Base-by-base conservation (phyloP, 2,797 vertebrate species). In the Muraenolepis orangiensis region DNA sequence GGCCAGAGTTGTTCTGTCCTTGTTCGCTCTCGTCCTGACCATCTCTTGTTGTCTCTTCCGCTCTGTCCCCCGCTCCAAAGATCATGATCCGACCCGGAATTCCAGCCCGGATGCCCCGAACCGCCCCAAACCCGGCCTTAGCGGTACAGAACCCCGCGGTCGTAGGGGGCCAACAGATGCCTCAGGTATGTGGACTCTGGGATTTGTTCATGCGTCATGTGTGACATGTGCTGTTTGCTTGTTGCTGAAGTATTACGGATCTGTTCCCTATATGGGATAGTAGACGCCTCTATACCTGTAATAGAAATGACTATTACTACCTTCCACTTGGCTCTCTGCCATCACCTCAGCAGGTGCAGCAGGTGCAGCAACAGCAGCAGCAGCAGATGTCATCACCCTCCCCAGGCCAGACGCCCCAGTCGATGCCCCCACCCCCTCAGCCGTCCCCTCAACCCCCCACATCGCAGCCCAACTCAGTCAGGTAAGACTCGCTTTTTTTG, bases 361-460 rank as follows among this genome's bases (percentile, higher is more conserved):
- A 91, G 85, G 80, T 92, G 93, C 82, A 91, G 88, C 26, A 82
- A 0, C 95, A 91, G 85, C 80, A 93, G 93, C 82, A 91, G 88
- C 26, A 82, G 0, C 95, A 96, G 93, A 96, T 98, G 93, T 97
- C 97, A 0, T 98, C 97, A 0, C 95, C 97, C 0, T 99, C 98
- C 14, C 96, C 96, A 0, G 95, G 94, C 18, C 95, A 94, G 83
- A 96, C 96, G 0, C 95, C 96, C 0, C 96, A 96, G 73, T 91
- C 96, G 0, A 98, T 98, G 98, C 96, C 95, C 0, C 98, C 97
- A 0, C 98, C 97, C 0, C 96, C 97, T 0, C 96, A 96, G 88
- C 98, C 97, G 0, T 98, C 97, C 0, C 97, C 97, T 0, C 98
- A 99, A 81, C 96, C 98, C 0, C 93, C 96, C 4, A 89, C 81